A percentile compares a stretch with the other conserved stretches of the same genome.
phyloP scores from a whole-genome alignment of 2,888 invertebrate genomes.

The Phorcus lineatus region DNA sequence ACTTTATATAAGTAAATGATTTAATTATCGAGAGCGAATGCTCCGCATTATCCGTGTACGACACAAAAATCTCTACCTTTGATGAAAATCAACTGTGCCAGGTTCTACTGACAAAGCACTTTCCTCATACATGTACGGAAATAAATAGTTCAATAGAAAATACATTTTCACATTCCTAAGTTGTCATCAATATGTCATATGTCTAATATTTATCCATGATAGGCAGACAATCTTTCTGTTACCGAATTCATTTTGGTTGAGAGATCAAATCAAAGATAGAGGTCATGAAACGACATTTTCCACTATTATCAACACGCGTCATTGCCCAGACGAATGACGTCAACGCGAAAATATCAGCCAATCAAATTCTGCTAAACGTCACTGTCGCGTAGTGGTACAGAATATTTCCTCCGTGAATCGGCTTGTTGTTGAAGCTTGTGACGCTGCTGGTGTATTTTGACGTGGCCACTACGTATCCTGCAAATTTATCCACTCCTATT shows the following conservation, averaged over 20 bases:
- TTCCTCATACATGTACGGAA: not conserved
- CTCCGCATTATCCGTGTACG: too few relatives aligned
- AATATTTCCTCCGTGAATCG: constrained; percentile 48
- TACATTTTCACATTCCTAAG: not conserved
- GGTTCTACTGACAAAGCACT: not conserved
- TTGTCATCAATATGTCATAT: not conserved
- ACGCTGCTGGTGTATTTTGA: constrained; percentile 74
- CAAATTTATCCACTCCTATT: constrained; percentile 94
- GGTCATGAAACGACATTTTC: constrained; percentile 30
- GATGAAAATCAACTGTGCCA: too few relatives aligned
- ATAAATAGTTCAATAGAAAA: constrained; percentile 1
- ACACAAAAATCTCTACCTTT: too few relatives aligned
- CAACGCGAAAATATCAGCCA: constrained; percentile 45
- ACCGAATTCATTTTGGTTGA: not conserved
- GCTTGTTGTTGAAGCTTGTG: constrained; percentile 67
- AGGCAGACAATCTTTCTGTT: not conserved
- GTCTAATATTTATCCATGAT: not conserved
- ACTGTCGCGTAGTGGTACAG: constrained; percentile 54
- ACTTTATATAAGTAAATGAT: too few relatives aligned
- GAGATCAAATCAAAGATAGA: not conserved
- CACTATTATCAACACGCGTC: constrained; percentile 39
- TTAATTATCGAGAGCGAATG: too few relatives aligned
- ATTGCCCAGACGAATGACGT: constrained; percentile 53
- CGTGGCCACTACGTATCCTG: constrained; percentile 85
- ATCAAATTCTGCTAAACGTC: constrained; percentile 37